Percentiles rank a stretch among this genome's conserved stretches.
Evolutionary conservation across 2,797 vertebrate genomes (phyloP).

Genomic region (Coracias cyanogaster): DNA sequence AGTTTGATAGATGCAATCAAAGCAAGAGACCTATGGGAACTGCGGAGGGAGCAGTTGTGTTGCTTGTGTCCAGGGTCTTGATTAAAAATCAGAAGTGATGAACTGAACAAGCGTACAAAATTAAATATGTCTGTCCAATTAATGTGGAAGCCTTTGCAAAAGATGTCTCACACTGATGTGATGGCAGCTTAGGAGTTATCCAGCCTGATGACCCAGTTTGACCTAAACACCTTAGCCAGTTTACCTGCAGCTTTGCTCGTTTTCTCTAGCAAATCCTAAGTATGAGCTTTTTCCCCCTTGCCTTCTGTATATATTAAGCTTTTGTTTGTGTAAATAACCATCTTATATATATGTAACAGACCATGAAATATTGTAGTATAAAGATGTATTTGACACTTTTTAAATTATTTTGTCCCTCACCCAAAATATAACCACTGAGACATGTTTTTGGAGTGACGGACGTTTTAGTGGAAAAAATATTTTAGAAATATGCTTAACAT

Average conservation of each 20-base stretch:
- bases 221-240: neutral
- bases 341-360: conserved; percentile 6
- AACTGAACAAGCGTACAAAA: neutral
- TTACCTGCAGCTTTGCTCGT: neutral
- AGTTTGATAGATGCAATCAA: neutral
- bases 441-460: conserved; percentile 59
- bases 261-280: neutral
- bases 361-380: neutral
- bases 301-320: neutral
- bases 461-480: conserved; percentile 57
- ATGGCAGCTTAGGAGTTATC: neutral
- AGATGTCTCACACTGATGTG: neutral
- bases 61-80: neutral
- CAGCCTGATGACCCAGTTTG: neutral
- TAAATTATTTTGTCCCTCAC: conserved; percentile 50
- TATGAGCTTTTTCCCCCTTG: neutral
- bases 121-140: neutral
- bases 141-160: neutral
- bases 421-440: conserved; percentile 57
- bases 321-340: conserved; percentile 30
- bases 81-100: neutral
- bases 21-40: neutral
- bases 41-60: neutral
- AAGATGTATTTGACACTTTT: conserved; percentile 43
- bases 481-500: conserved; percentile 57